Percentiles rank a stretch among this genome's conserved stretches.
These are phyloP conservation scores for Platyura marginata DNA, from an alignment of 1,140 invertebrate species.

Conservation along the genomic window DNA sequence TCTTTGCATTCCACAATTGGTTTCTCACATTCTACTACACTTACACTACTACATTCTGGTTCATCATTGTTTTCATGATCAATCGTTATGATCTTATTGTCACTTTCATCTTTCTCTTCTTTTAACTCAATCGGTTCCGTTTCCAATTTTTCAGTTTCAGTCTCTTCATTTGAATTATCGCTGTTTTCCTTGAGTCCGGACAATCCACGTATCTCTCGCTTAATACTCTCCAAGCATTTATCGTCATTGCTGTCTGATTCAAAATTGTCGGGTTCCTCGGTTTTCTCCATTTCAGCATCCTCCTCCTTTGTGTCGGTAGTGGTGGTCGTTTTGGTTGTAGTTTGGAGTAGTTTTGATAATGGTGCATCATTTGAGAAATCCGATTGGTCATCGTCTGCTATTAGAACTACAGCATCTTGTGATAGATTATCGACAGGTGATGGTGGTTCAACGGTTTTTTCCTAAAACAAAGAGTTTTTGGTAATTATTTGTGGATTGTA, in stretches of 20 bases:
- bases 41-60: not conserved
- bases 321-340: not conserved
- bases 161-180: not conserved
- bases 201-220: not conserved
- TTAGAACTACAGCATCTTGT: too few relatives aligned
- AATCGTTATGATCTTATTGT: conserved; percentile 1
- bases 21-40: conserved; percentile 10
- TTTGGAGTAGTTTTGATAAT: not conserved
- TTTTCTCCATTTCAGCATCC: not conserved
- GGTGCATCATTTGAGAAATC: not conserved
- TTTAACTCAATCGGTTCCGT: conserved; percentile 14
- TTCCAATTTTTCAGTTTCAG: conserved; percentile 8
- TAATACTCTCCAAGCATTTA: not conserved
- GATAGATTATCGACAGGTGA: too few relatives aligned
- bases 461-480: too few relatives aligned
- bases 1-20: conserved; percentile 22
- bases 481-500: too few relatives aligned
- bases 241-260: conserved; percentile 2
- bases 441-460: not conserved
- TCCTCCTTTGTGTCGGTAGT: not conserved
- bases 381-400: not conserved
- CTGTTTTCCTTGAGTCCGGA: not conserved
- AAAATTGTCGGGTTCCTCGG: not conserved
- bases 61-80: not conserved
- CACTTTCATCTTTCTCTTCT: conserved; percentile 9